Conservation (phyloP, 2,113 vertebrate species). For the Dascyllus trimaculatus region DNA sequence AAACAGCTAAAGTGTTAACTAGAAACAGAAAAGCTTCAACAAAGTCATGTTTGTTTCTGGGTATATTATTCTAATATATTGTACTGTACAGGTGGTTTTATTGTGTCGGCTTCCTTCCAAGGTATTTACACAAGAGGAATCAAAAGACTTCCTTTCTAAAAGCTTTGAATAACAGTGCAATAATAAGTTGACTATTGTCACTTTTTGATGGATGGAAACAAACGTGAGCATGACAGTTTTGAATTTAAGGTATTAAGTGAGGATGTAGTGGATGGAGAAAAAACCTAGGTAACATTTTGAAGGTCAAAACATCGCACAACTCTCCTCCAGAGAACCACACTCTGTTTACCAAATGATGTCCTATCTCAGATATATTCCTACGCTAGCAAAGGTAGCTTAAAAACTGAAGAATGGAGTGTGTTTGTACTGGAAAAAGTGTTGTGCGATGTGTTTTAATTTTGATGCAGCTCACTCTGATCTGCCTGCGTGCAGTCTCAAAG, state of each 20-base stretch:
- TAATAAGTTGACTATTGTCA: slow-evolving; percentile 32
- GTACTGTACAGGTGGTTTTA: slow-evolving; percentile 35
- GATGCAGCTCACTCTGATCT: not conserved
- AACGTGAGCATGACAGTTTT: not conserved
- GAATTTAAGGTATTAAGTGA: not conserved
- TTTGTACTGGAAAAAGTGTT: slow-evolving; percentile 9
- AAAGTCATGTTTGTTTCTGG: slow-evolving; percentile 2
- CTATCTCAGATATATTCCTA: not conserved
- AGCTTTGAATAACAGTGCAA: slow-evolving; percentile 38
- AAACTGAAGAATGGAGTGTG: not conserved
- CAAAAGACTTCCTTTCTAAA: slow-evolving; percentile 12
- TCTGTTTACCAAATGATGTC: not conserved
- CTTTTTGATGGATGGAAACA: slow-evolving; percentile 23
- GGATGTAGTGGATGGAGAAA: not conserved
- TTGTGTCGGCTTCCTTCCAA: slow-evolving; percentile 36
- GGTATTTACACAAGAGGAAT: slow-evolving; percentile 5
- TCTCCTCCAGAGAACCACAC: not conserved
- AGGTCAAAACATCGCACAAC: not conserved
- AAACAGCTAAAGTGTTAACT: slow-evolving; percentile 1
- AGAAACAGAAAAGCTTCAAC: not conserved
- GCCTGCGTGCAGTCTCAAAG: slow-evolving; percentile 1
- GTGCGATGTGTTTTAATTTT: not conserved
- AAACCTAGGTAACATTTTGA: slow-evolving; percentile 3
- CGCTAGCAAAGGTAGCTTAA: not conserved
- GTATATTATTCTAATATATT: not conserved